Percentiles rank a stretch among this genome's conserved stretches.
phyloP scores from a whole-genome alignment of 2,797 vertebrate genomes.

The Salmo trutta region DNA sequence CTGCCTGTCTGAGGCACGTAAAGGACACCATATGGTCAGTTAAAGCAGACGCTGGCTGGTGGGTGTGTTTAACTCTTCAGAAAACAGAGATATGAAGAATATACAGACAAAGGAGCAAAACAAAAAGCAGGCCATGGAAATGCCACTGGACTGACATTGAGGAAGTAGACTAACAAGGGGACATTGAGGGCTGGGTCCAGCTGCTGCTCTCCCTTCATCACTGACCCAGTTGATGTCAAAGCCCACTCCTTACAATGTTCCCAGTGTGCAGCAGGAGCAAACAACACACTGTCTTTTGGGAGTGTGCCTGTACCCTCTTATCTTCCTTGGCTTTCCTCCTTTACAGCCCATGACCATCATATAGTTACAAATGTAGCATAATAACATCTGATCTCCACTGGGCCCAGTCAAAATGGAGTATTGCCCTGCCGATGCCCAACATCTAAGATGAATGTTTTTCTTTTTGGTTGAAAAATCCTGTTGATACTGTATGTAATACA shows the following conservation, averaged over 20 bases:
- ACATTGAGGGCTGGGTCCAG: constrained; percentile 77
- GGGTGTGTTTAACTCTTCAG: constrained; percentile 17
- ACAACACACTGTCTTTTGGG: constrained; percentile 49
- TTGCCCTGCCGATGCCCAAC: background rate
- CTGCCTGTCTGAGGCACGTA: constrained; percentile 8
- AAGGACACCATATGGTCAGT: constrained; percentile 8
- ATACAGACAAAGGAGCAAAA: constrained; percentile 44
- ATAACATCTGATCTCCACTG: background rate
- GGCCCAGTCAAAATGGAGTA: background rate
- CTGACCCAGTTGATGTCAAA: constrained; percentile 78
- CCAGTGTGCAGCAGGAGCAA: constrained; percentile 68
- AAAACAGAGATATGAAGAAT: constrained; percentile 44
- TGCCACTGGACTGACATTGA: constrained; percentile 66
- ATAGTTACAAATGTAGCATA: background rate
- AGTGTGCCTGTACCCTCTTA: constrained; percentile 36
- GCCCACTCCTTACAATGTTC: constrained; percentile 69
- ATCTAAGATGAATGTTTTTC: too few species aligned
- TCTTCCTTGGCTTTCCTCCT: constrained; percentile 13
- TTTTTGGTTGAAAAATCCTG: background rate
- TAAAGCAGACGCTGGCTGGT: constrained; percentile 11
- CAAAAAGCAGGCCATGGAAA: constrained; percentile 45
- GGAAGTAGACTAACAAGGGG: constrained; percentile 78
- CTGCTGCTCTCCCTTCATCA: constrained; percentile 67
- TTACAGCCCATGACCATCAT: background rate
- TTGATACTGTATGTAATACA: background rate